Evolutionary conservation across 1,140 invertebrate genomes (phyloP).

Genomic region (Ceratoteleas bidentatus): DNA sequence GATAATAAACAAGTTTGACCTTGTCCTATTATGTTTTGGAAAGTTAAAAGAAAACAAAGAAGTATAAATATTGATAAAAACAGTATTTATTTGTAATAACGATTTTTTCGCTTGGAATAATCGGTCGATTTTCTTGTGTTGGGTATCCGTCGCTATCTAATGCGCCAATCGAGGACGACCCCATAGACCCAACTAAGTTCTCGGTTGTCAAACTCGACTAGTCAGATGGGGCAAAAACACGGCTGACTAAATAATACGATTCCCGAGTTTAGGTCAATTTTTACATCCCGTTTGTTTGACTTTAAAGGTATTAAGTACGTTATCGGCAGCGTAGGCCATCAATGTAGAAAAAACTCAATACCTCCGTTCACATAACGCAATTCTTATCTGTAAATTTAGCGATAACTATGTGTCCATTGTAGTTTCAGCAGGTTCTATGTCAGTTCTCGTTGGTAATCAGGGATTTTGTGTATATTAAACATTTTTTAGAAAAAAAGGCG

Average conservation of each 20-base stretch:
- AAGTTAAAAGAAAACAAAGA: too few relatives aligned
- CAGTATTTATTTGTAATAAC: too few relatives aligned
- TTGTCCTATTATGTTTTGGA: too few relatives aligned
- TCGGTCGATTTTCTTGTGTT: slow-evolving; percentile 16
- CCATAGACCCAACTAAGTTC: slow-evolving; percentile 28
- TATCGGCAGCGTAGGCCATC: slow-evolving; percentile 18
- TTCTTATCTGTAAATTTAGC: slow-evolving; percentile 1
- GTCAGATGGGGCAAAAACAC: slow-evolving; percentile 27
- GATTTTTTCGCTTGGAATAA: not conserved
- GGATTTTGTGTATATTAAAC: too few relatives aligned
- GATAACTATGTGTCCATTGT: too few relatives aligned
- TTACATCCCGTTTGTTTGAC: slow-evolving; percentile 42
- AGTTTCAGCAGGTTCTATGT: not conserved
- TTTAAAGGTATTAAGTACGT: slow-evolving; percentile 25
- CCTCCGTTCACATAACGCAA: not conserved
- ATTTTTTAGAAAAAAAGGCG: too few relatives aligned
- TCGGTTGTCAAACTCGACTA: slow-evolving; percentile 39
- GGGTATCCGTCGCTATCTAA: slow-evolving; percentile 17
- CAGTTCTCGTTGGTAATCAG: too few relatives aligned
- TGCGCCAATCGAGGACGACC: slow-evolving; percentile 27
- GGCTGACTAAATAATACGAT: slow-evolving; percentile 15
- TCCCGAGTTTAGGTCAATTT: slow-evolving; percentile 42
- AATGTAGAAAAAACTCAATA: not conserved
- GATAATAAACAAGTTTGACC: too few relatives aligned
- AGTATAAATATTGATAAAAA: too few relatives aligned